phyloP scores from a whole-genome alignment of 2,888 invertebrate genomes.

The Aquatica leii region DNA sequence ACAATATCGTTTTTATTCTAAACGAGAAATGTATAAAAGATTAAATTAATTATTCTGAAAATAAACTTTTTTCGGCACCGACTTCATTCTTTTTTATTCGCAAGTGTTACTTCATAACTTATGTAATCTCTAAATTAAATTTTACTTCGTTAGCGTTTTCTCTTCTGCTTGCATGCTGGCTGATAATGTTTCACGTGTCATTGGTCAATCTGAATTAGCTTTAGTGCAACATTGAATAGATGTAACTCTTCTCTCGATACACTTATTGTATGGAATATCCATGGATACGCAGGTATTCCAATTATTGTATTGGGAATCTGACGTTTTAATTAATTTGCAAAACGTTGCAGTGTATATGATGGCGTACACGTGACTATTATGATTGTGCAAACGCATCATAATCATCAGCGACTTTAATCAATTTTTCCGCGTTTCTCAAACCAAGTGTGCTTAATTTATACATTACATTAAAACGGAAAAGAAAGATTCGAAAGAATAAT shows the following conservation, averaged over 20 bases:
- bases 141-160: constrained; percentile 36
- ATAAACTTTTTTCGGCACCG: constrained; percentile 4
- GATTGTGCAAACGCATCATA: constrained; percentile 9
- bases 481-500: background rate
- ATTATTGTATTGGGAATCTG: constrained; percentile 45
- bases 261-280: constrained; percentile 37
- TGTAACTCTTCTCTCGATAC: constrained; percentile 34
- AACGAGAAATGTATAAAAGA: constrained; percentile 9
- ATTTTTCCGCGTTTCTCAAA: constrained; percentile 2
- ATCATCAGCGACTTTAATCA: background rate
- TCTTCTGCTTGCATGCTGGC: constrained; percentile 26
- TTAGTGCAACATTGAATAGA: constrained; percentile 16
- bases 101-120: constrained; percentile 20
- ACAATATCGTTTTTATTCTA: constrained; percentile 6
- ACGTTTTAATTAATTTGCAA: constrained; percentile 48
- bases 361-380: background rate
- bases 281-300: constrained; percentile 46
- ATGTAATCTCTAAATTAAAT: constrained; percentile 29
- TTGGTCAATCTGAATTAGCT: constrained; percentile 42
- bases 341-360: constrained; percentile 36
- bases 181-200: constrained; percentile 48
- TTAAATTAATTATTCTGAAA: constrained; percentile 23
- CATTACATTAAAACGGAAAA: constrained; percentile 7
- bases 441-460: background rate
- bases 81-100: constrained; percentile 8